These are phyloP conservation scores for Tor tambroides DNA, from an alignment of 2,113 vertebrate genomes.

Conservation along the genomic window DNA sequence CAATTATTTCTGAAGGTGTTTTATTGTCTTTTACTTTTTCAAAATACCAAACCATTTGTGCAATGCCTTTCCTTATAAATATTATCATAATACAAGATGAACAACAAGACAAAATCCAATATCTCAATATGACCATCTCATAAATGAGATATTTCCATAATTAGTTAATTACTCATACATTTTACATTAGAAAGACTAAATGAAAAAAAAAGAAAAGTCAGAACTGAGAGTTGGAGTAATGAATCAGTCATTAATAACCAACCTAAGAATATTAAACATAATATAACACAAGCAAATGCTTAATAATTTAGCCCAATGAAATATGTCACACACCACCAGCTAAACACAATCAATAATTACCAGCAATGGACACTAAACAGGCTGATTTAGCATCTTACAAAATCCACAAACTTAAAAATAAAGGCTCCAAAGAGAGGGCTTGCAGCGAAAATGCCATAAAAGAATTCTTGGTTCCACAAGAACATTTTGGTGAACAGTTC, in stretches of 20 bases:
- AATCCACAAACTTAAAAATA: no score
- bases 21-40: not conserved
- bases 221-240: no score
- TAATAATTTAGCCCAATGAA: not conserved
- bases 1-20: not conserved
- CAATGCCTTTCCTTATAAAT: conserved; percentile 25
- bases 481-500: not conserved
- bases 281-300: not conserved
- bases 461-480: no score
- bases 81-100: not conserved
- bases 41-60: not conserved
- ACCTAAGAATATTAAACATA: not conserved
- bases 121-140: not conserved
- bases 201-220: no score
- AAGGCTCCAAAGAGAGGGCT: not conserved
- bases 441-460: no score
- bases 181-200: not conserved
- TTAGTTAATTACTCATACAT: no score
- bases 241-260: not conserved
- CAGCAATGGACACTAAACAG: not conserved
- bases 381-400: not conserved
- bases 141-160: not conserved
- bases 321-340: not conserved
- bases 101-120: not conserved
- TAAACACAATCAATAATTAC: not conserved